Evolutionary conservation across 2,797 vertebrate genomes (phyloP).

Genomic region (Cichlasoma orientale): DNA sequence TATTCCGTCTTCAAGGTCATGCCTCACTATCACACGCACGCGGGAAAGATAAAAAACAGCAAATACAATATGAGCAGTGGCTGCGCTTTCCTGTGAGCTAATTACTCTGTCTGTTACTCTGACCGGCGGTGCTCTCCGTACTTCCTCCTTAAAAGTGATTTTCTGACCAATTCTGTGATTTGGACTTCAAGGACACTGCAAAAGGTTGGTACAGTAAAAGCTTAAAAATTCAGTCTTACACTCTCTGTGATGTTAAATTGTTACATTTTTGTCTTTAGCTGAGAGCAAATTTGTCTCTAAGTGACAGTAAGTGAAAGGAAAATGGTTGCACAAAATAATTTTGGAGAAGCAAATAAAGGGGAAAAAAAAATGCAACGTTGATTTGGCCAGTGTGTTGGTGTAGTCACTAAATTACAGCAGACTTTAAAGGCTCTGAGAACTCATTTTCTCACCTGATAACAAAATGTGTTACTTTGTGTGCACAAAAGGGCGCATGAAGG

Average conservation of each 20-base stretch:
- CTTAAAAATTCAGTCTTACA: background rate
- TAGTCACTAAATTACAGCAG: too few species aligned
- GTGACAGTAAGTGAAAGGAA: background rate
- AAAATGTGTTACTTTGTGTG: background rate
- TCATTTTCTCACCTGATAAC: background rate
- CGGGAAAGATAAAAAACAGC: constrained; percentile 32
- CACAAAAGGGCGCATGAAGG: background rate
- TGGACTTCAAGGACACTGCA: constrained; percentile 2
- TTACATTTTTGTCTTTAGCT: background rate
- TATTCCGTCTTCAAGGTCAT: constrained; percentile 45
- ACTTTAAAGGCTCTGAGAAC: background rate
- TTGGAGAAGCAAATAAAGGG: background rate
- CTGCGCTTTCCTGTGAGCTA: background rate
- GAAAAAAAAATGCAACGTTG: background rate
- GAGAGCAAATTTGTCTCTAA: background rate
- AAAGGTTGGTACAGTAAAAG: constrained; percentile 35
- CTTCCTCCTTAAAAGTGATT: background rate
- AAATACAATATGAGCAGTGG: constrained; percentile 19
- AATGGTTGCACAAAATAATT: too few species aligned
- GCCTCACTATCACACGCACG: background rate
- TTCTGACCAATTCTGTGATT: background rate
- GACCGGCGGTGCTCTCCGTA: background rate
- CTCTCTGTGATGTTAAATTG: background rate
- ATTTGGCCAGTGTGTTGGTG: background rate
- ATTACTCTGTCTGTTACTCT: constrained; percentile 1